These are phyloP conservation scores for Labroides dimidiatus DNA, from an alignment of 2,797 vertebrate species.

Conservation along the genomic window DNA sequence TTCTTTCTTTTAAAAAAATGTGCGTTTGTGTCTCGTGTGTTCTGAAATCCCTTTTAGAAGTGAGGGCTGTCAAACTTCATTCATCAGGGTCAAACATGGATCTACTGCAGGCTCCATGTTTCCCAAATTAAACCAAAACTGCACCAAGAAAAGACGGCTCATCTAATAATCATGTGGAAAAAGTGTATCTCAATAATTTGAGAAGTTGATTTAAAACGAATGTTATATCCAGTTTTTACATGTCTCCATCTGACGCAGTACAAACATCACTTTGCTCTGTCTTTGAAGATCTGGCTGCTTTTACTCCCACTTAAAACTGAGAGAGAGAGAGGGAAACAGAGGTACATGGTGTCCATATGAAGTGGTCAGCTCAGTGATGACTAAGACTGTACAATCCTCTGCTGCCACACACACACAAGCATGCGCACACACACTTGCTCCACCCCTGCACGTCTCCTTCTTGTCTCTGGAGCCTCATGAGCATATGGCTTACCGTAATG, in stretches of 20 bases:
- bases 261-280: not conserved
- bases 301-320: slow-evolving; percentile 14
- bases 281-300: not conserved
- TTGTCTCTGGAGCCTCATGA: slow-evolving; percentile 27
- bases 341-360: slow-evolving; percentile 46
- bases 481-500: slow-evolving; percentile 60
- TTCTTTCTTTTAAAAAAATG: no score
- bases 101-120: not conserved
- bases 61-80: not conserved
- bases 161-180: not conserved
- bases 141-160: not conserved
- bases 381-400: slow-evolving; percentile 48
- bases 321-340: slow-evolving; percentile 19
- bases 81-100: not conserved
- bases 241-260: not conserved
- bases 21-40: no score
- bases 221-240: no score
- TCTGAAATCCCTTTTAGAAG: not conserved
- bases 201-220: not conserved
- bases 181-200: no score
- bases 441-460: slow-evolving; percentile 22
- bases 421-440: slow-evolving; percentile 17
- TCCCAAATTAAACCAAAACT: not conserved
- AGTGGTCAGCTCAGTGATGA: slow-evolving; percentile 45
- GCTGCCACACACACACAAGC: slow-evolving; percentile 10